These are phyloP conservation scores for Drymodes brunneopygia DNA, from an alignment of 2,113 vertebrate species.

Conservation along the genomic window DNA sequence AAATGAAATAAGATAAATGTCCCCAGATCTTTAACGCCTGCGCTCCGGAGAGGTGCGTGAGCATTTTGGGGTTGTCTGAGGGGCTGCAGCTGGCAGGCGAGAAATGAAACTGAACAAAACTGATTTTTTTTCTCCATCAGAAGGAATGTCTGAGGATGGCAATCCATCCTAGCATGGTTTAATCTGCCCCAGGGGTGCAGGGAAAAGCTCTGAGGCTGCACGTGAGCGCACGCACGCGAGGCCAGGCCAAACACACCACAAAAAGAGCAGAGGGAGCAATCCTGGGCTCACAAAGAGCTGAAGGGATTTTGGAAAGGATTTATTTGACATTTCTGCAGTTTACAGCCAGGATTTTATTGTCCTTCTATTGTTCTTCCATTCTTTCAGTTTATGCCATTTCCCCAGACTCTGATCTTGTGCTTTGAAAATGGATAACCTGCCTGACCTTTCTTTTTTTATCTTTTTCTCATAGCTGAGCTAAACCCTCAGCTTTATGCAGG, in stretches of 20 bases:
- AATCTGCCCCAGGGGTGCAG: neutral
- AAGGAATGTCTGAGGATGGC: neutral
- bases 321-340: neutral
- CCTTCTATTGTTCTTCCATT: neutral
- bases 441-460: neutral
- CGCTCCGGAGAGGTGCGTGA: neutral
- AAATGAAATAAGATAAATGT: neutral
- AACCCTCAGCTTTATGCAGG: neutral
- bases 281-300: neutral
- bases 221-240: accelerated
- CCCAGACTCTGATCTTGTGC: neutral
- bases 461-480: neutral
- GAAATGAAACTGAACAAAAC: neutral
- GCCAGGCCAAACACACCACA: neutral
- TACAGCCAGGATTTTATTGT: neutral
- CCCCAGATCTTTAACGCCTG: neutral
- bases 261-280: neutral
- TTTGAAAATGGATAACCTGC: neutral
- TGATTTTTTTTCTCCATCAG: neutral
- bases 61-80: neutral
- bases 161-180: neutral
- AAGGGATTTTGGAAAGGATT: neutral
- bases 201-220: neutral
- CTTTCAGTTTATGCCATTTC: neutral
- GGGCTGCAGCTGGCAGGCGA: neutral